phyloP scores from a whole-genome alignment of 1,140 invertebrate species.

The Araneus ventricosus region DNA sequence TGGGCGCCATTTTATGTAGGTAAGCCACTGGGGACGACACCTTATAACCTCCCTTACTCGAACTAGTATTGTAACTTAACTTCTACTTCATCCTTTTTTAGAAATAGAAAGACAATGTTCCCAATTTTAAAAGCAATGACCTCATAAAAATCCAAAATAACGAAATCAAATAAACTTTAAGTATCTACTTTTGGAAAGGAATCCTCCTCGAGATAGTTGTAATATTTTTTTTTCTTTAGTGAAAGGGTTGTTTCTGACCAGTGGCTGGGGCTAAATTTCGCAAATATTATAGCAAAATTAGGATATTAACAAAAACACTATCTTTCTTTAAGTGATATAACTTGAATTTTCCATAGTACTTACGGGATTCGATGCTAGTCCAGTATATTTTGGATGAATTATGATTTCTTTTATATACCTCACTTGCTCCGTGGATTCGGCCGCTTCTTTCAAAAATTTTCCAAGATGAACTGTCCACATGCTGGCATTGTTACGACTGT shows the following conservation, averaged over 20 bases:
- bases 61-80: too few species aligned
- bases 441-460: slow-evolving; percentile 50
- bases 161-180: too few species aligned
- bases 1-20: too few species aligned
- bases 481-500: slow-evolving; percentile 34
- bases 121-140: too few species aligned
- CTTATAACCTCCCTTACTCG: too few species aligned
- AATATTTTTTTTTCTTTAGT: background rate
- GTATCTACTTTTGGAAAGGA: too few species aligned
- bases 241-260: background rate
- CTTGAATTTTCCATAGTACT: background rate
- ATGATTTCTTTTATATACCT: slow-evolving; percentile 45
- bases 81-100: too few species aligned
- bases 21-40: too few species aligned
- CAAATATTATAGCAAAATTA: slow-evolving; percentile 30
- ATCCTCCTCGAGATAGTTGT: too few species aligned
- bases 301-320: background rate
- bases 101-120: too few species aligned
- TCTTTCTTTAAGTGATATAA: background rate
- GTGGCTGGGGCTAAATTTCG: background rate
- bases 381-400: slow-evolving; percentile 57
- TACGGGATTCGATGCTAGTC: background rate
- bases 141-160: too few species aligned
- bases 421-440: slow-evolving; percentile 39
- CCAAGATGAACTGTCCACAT: slow-evolving; percentile 64